These are phyloP conservation scores for Bathynomus jamesi DNA, from an alignment of 1,140 invertebrate species.

Conservation along the genomic window DNA sequence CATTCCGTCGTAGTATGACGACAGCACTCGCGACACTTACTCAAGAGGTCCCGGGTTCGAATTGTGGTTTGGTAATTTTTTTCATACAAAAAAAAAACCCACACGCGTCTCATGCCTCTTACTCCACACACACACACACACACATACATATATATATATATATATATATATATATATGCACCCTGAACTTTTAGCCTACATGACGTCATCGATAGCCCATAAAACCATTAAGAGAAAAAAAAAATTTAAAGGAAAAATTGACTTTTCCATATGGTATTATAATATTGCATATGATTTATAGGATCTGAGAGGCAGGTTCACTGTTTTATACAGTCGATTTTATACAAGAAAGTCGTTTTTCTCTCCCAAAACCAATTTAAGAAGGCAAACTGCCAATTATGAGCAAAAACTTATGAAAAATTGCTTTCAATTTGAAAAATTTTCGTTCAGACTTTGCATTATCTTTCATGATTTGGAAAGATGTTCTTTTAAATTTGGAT, in stretches of 20 bases:
- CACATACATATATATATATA: background rate
- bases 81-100: too few species aligned
- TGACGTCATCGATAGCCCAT: background rate
- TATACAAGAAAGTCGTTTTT: background rate
- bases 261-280: background rate
- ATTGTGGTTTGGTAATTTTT: too few species aligned
- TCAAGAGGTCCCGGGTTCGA: too few species aligned
- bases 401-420: constrained; percentile 1
- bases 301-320: background rate
- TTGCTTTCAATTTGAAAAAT: background rate
- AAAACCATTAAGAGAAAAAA: background rate
- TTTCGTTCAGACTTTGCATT: background rate
- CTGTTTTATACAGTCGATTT: background rate
- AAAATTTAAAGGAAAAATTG: background rate
- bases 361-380: background rate
- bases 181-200: background rate
- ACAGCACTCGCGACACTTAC: too few species aligned
- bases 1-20: too few species aligned
- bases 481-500: background rate
- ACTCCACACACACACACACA: background rate
- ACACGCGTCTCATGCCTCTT: too few species aligned
- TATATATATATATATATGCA: background rate
- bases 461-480: background rate
- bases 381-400: background rate
- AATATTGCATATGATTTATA: constrained; percentile 2